A percentile compares a stretch with the other conserved stretches of the same genome.
phyloP scores from a whole-genome alignment of 64 coral and sea anemone species.

The Exaiptasia diaphana region DNA sequence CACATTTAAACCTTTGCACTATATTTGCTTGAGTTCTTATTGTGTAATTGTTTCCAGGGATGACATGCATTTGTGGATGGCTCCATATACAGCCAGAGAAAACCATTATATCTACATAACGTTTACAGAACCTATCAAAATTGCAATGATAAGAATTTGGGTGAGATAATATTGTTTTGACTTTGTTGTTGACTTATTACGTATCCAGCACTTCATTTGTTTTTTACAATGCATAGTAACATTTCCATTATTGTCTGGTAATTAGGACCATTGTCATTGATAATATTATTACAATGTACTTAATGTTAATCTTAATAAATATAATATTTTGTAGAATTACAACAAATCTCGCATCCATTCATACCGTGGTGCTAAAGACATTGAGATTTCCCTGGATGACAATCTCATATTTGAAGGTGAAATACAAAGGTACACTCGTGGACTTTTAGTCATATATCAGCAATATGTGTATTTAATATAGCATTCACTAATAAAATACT shows the following conservation, averaged over 20 bases:
- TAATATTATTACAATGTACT: background rate
- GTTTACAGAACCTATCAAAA: constrained; percentile 41
- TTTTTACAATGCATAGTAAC: background rate
- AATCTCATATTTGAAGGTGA: constrained; percentile 88
- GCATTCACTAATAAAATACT: background rate
- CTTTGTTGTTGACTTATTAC: background rate
- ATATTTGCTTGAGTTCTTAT: background rate
- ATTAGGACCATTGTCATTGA: background rate
- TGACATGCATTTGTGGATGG: constrained; percentile 92
- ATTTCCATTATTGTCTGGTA: background rate
- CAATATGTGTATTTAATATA: background rate
- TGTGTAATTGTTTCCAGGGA: constrained; percentile 50
- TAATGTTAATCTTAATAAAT: background rate
- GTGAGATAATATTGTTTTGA: background rate
- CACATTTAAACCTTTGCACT: background rate
- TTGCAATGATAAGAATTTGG: constrained; percentile 18
- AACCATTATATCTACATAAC: constrained; percentile 70
- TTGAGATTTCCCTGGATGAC: constrained; percentile 85
- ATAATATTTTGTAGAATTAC: constrained; percentile 88
- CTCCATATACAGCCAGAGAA: constrained; percentile 71
- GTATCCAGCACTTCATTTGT: too few species aligned
- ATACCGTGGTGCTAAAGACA: constrained; percentile 79
- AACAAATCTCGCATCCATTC: constrained; percentile 99
- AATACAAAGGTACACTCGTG: constrained; percentile 61
- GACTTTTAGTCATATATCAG: background rate